These are phyloP conservation scores for Aporophyla lueneburgensis DNA, from an alignment of 2,888 invertebrate species.

Conservation along the genomic window DNA sequence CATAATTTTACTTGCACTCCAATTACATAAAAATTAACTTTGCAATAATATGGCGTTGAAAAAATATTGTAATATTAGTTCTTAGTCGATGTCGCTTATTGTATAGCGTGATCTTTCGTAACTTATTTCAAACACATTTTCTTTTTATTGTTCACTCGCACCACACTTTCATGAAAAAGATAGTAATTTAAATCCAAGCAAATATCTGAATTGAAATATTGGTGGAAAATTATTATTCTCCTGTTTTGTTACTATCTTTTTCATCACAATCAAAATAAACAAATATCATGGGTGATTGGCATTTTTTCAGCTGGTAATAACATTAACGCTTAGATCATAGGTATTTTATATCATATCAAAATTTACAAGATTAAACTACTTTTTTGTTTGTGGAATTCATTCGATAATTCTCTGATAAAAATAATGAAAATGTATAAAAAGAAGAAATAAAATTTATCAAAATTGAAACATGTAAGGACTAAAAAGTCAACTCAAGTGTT, in stretches of 20 bases:
- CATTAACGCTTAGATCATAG: constrained; percentile 10
- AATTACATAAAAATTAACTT: background rate
- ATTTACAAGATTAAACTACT: background rate
- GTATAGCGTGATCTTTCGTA: constrained; percentile 43
- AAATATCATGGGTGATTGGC: constrained; percentile 51
- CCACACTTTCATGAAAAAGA: constrained; percentile 19
- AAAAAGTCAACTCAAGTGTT: background rate
- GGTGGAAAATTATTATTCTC: background rate
- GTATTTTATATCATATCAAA: constrained; percentile 13
- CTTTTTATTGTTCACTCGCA: constrained; percentile 25
- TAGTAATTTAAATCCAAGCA: constrained; percentile 9
- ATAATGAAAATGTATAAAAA: background rate
- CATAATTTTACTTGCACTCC: background rate
- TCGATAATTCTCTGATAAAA: background rate
- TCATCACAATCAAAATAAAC: constrained; percentile 27
- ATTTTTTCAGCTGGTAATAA: constrained; percentile 32
- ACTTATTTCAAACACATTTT: constrained; percentile 35
- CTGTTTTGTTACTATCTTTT: constrained; percentile 30
- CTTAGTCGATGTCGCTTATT: constrained; percentile 43
- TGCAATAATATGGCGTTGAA: constrained; percentile 18
- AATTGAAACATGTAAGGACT: background rate
- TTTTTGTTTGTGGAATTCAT: constrained; percentile 18
- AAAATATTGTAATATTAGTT: constrained; percentile 30
- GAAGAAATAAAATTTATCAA: background rate
- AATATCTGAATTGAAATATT: background rate